Conservation (phyloP, 1,140 invertebrate genomes). For the Oncopodura yosiiana region DNA sequence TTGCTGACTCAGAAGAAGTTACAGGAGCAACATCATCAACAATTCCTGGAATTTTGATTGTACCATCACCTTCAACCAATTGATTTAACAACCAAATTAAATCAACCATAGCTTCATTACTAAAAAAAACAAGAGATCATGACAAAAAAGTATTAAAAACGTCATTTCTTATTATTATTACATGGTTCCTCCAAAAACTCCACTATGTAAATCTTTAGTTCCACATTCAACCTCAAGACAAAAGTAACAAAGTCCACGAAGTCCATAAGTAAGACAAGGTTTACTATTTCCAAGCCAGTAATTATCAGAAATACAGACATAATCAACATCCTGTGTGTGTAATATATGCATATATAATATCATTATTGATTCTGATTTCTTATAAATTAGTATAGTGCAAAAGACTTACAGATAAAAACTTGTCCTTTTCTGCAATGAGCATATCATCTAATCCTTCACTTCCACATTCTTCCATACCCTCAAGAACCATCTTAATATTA, state of each 20-base stretch:
- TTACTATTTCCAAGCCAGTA: slow-evolving; percentile 96
- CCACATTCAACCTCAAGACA: slow-evolving; percentile 80
- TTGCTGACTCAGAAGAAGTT: slow-evolving; percentile 60
- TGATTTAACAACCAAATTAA: slow-evolving; percentile 70
- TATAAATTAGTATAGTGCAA: neutral
- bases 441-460: slow-evolving; percentile 89
- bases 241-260: slow-evolving; percentile 89
- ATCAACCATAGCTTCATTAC: slow-evolving; percentile 78
- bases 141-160: neutral
- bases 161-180: slow-evolving; percentile 38
- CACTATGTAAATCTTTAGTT: slow-evolving; percentile 87
- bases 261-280: slow-evolving; percentile 93
- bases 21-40: slow-evolving; percentile 66
- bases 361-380: neutral
- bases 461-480: slow-evolving; percentile 97
- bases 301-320: slow-evolving; percentile 96
- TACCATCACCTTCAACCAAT: slow-evolving; percentile 73
- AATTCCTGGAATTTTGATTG: slow-evolving; percentile 69
- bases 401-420: slow-evolving; percentile 58
- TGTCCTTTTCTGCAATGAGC: slow-evolving; percentile 59
- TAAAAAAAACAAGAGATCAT: slow-evolving; percentile 35
- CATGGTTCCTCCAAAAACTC: slow-evolving; percentile 83
- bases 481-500: slow-evolving; percentile 88
- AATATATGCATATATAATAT: neutral
- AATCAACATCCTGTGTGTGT: slow-evolving; percentile 61